phyloP scores from a whole-genome alignment of 2,888 invertebrate genomes.

The Cryptophagus acutangulus region DNA sequence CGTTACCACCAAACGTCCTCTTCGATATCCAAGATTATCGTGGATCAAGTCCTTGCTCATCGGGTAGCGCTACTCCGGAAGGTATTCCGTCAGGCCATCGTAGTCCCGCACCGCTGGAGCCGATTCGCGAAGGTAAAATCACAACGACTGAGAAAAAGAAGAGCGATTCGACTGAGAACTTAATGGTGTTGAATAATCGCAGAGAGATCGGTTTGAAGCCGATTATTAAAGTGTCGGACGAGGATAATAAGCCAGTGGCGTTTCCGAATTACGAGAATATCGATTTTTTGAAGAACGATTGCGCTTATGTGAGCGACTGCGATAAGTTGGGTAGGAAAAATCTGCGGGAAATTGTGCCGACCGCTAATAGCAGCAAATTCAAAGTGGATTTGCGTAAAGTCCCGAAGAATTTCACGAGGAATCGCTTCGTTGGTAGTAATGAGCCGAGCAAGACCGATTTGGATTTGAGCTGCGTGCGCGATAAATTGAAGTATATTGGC shows the following conservation, averaged over 20 bases:
- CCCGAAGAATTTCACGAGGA: conserved; percentile 45
- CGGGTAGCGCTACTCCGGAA: conserved; percentile 58
- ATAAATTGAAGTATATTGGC: conserved; percentile 22
- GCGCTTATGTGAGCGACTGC: conserved; percentile 29
- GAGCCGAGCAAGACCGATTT: conserved; percentile 17
- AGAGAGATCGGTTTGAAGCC: conserved; percentile 26
- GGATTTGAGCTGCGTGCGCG: conserved; percentile 12
- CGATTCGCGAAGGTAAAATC: conserved; percentile 53
- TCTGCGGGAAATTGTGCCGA: conserved; percentile 24
- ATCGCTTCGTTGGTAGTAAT: conserved; percentile 36
- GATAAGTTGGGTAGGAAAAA: neutral
- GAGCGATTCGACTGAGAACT: conserved; percentile 33
- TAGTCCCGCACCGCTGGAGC: conserved; percentile 51
- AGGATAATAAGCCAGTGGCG: conserved; percentile 17
- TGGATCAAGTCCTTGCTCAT: conserved; percentile 54
- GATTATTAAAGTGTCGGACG: conserved; percentile 32
- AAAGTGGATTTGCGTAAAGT: conserved; percentile 38
- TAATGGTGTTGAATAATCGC: conserved; percentile 24
- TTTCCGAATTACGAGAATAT: conserved; percentile 43
- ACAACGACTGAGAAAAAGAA: conserved; percentile 18
- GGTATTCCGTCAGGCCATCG: conserved; percentile 48
- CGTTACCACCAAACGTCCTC: conserved; percentile 62
- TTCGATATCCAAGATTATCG: conserved; percentile 71
- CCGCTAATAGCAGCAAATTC: conserved; percentile 31
- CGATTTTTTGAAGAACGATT: conserved; percentile 42